Base-by-base conservation (phyloP, 2,888 invertebrate species). In the Phalera bucephala region DNA sequence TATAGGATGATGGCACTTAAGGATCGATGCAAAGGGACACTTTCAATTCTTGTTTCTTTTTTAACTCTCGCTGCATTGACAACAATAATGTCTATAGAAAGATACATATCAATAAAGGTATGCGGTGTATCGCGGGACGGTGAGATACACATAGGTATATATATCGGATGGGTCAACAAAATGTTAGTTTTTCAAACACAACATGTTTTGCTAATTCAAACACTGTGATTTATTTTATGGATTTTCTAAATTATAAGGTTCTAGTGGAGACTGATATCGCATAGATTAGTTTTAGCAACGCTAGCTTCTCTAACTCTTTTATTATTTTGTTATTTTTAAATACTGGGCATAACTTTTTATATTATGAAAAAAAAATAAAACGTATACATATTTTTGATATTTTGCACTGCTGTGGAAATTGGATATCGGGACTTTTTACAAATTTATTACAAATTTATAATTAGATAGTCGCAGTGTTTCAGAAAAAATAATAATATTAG, bases 231-330 rank as follows among this genome's bases (percentile, higher is more conserved):
- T 86, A 84, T 79, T 83, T 88, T 88, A 86, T 78, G 84, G 79
- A 84, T 84, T 83, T 80, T 87, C 86, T 88, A 88, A 87, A 89
- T 86, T 87, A 67, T 89, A 89, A 88, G 89, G 72, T 84, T 85
- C 81, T 88, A 88, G 84, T 85, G 87, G 89, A 89, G 89, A 89
- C 89, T 89, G 89, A 89, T 87, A 87, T 78, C 81, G 86, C 87
- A 78, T 89, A 89, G 87, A 85, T 85, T 87, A 88, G 88, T 86
- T 88, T 87, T 89, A 89, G 88, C 88, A 76, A 80, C 86, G 89
- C 88, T 89, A 89, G 88, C 88, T 86, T 89, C 85, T 84, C 80
- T 82, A 72, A 80, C 75, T 77, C 75, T 68, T 79, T 29, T n/a
- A 3, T 25, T 25, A 5, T 73, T 79, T 71, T 75, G 75, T 70